A percentile compares a stretch with the other conserved stretches of the same genome.
These are phyloP conservation scores for Hylomyscus alleni DNA, from an alignment of 2,797 vertebrate genomes.

Conservation along the genomic window DNA sequence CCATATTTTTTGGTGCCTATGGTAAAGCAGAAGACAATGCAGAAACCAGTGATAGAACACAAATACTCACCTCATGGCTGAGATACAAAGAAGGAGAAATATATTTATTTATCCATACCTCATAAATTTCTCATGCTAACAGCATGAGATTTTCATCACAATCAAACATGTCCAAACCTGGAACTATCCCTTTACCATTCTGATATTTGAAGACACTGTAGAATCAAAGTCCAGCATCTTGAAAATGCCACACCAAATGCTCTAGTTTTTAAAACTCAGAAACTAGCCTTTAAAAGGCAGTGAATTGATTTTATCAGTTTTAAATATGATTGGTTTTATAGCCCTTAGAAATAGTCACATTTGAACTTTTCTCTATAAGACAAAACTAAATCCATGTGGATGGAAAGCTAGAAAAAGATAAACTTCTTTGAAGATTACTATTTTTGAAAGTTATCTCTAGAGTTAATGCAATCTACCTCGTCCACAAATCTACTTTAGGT, in stretches of 20 bases:
- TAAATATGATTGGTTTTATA: slow-evolving; percentile 54
- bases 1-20: not conserved
- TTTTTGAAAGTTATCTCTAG: not conserved
- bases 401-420: slow-evolving; percentile 16
- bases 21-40: not conserved
- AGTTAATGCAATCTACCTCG: slow-evolving; percentile 17
- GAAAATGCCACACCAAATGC: slow-evolving; percentile 39
- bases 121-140: not conserved
- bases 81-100: not conserved
- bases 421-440: slow-evolving; percentile 21
- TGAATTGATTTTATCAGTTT: slow-evolving; percentile 54
- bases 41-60: not conserved
- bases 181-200: not conserved
- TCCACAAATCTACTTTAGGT: not conserved
- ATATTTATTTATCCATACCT: not conserved
- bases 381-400: not conserved
- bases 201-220: not conserved
- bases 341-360: not conserved
- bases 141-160: not conserved
- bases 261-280: slow-evolving; percentile 10
- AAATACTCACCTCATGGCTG: not conserved
- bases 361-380: not conserved
- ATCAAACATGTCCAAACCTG: not conserved
- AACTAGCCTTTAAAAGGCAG: slow-evolving; percentile 49
- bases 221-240: not conserved